Evolutionary conservation across 2,888 invertebrate species (phyloP), one percentile per base, ranked within the genome.

Genomic region (Labia minor): DNA sequence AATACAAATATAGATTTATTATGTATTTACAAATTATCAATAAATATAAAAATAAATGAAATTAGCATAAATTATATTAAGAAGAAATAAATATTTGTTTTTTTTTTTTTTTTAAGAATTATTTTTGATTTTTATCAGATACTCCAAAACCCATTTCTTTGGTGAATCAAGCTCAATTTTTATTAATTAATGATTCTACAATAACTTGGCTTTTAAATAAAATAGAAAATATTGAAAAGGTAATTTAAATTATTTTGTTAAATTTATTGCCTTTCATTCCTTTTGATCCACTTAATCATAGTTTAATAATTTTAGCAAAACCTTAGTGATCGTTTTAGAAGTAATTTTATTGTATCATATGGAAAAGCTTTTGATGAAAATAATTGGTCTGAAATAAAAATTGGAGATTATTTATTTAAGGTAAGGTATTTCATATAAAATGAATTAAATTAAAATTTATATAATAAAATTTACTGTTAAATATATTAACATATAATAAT

Each of bases 291-390:
- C n/a, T n/a, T n/a, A n/a, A n/a, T n/a, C n/a, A n/a, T n/a, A n/a
- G n/a, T n/a, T n/a, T n/a, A n/a, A n/a, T n/a, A n/a, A 26, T 71
- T 70, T 33, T 71, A 75, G 73, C 82, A 85, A 33, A 82, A 84
- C 71, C 80, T 92, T 37, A 80, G 90, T 1, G 81, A 85, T 69
- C 82, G 97, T 72, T 97, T 98, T 77, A 83, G 98, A 74, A 90
- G 90, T n/a, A 98, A 98, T 79, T 81, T 98, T 49, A 83, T 96
- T 1, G 81, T 95, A 14, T 85, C 86, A 70, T 88, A 89, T 66
- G 78, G 81, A 1, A 73, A 80, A 21, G 82, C 91, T n/a, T 87
- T 95, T 73, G 84, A 85, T 21, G 97, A 97, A 81, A 87, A 87
- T 65, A 76, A 81, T 0, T 92, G 91, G 85, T 77, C 81, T 18